Conservation (phyloP, 1,140 invertebrate genomes). For the Brachionus koreanus region DNA sequence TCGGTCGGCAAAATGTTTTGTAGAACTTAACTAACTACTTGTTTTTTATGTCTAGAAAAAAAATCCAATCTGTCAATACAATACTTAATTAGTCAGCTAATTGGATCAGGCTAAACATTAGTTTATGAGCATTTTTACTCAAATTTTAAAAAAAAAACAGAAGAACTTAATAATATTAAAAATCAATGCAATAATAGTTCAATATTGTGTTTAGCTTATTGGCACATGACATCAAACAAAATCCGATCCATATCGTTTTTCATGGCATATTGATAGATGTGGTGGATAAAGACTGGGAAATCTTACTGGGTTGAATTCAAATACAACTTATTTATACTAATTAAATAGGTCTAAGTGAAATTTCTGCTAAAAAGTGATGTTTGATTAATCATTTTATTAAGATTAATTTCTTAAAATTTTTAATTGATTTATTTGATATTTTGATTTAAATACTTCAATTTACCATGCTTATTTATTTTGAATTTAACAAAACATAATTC, state of each 20-base stretch:
- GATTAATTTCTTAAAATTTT: neutral
- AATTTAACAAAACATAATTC: too few species aligned
- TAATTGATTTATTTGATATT: too few species aligned
- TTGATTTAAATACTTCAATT: too few species aligned
- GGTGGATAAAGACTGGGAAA: neutral
- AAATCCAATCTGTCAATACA: neutral
- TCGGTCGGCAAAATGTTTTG: too few species aligned
- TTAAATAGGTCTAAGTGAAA: neutral
- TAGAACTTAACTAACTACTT: too few species aligned
- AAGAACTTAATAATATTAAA: neutral
- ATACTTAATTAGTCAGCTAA: neutral
- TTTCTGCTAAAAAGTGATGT: neutral
- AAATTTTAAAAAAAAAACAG: neutral
- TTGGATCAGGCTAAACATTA: neutral
- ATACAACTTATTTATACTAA: neutral
- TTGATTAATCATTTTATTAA: too few species aligned
- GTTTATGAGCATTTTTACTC: neutral
- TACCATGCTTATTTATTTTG: too few species aligned
- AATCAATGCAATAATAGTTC: neutral
- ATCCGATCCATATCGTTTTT: neutral
- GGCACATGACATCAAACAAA: neutral
- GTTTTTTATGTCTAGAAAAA: neutral
- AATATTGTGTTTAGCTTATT: neutral
- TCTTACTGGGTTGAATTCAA: neutral
- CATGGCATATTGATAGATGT: neutral